Evolutionary conservation across 2,888 invertebrate genomes (phyloP).

Genomic region (Caenorhabditis sp.): DNA sequence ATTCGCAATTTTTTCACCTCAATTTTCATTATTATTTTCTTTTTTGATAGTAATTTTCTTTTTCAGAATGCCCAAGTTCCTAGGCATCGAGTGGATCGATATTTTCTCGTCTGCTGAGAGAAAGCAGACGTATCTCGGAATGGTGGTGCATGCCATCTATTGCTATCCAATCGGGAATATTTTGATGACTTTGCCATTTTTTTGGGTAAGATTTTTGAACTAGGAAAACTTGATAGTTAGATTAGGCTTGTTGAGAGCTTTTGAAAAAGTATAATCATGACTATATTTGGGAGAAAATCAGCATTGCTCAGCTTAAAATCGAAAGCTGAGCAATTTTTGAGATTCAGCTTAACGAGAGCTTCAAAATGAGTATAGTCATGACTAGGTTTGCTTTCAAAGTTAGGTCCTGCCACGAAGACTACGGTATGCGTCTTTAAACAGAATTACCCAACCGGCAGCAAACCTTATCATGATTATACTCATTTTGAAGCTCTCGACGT

Average conservation of each 20-base stretch:
- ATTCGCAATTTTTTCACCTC: neutral
- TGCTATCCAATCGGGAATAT: slow-evolving; percentile 62
- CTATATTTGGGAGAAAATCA: no score
- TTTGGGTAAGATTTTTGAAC: slow-evolving; percentile 40
- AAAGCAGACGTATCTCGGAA: slow-evolving; percentile 43
- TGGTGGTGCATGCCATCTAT: slow-evolving; percentile 59
- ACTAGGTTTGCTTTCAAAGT: neutral
- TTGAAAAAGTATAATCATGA: neutral
- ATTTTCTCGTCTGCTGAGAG: slow-evolving; percentile 42
- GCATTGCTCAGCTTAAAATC: no score
- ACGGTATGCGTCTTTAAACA: no score
- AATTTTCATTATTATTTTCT: neutral
- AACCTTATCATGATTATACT: no score
- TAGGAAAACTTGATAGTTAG: neutral
- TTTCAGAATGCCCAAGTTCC: slow-evolving; percentile 42
- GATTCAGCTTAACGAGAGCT: neutral
- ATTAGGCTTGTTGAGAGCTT: neutral
- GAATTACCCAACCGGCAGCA: neutral
- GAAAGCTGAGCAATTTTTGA: no score
- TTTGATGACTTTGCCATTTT: slow-evolving; percentile 43
- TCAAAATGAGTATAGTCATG: slow-evolving; percentile 12
- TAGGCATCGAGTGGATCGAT: slow-evolving; percentile 59
- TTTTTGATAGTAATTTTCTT: neutral
- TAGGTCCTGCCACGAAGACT: neutral
- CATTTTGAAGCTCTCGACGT: neutral